A percentile compares a stretch with the other conserved stretches of the same genome.
phyloP scores from a whole-genome alignment of 1,140 invertebrate species.

The Palaemon carinicauda region DNA sequence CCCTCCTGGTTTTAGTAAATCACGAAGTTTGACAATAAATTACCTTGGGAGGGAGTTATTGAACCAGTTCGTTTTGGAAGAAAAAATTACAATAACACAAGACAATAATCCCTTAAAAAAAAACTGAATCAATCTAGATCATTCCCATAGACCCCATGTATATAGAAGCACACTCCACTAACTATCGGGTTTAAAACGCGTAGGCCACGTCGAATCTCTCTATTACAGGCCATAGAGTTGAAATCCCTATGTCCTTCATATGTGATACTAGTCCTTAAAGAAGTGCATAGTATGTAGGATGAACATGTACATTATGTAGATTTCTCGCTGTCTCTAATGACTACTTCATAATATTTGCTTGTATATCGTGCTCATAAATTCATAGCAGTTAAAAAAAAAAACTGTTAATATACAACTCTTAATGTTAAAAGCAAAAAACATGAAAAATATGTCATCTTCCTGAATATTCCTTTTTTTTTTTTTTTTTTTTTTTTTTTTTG shows the following conservation, averaged over 20 bases:
- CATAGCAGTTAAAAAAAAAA: slow-evolving; percentile 28
- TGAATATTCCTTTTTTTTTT: background rate
- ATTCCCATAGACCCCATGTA: background rate
- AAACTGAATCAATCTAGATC: background rate
- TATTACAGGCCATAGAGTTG: slow-evolving; percentile 34
- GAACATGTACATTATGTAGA: slow-evolving; percentile 24
- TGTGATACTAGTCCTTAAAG: slow-evolving; percentile 55
- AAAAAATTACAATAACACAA: slow-evolving; percentile 44
- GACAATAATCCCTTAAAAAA: background rate
- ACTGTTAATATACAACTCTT: slow-evolving; percentile 36
- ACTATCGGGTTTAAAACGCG: background rate
- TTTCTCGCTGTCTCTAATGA: slow-evolving; percentile 36
- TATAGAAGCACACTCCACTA: background rate
- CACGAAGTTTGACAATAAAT: no score
- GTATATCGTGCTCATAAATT: slow-evolving; percentile 32
- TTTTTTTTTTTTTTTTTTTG: no score
- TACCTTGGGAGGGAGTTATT: no score
- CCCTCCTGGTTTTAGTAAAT: background rate
- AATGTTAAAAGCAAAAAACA: slow-evolving; percentile 10
- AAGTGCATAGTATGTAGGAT: slow-evolving; percentile 48
- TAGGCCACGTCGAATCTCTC: background rate
- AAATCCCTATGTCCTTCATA: slow-evolving; percentile 25
- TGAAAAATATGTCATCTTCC: slow-evolving; percentile 19
- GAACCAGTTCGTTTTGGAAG: background rate
- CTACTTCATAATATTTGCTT: slow-evolving; percentile 28